phyloP scores from a whole-genome alignment of 2,113 vertebrate genomes.

The Condylura cristata region DNA sequence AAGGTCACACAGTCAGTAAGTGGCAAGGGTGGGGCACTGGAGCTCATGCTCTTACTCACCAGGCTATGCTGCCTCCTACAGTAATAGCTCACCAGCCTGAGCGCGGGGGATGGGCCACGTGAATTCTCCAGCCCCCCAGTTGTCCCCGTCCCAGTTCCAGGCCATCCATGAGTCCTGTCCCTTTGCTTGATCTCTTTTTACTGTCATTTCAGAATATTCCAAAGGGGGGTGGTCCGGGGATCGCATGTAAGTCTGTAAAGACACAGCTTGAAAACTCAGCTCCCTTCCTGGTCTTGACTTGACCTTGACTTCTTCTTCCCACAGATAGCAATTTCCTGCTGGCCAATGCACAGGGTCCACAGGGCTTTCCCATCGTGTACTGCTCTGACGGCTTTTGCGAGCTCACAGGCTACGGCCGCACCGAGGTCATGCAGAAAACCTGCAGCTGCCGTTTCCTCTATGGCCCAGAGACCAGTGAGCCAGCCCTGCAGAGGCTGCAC shows the following conservation, averaged over 20 bases:
- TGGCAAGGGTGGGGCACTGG: not conserved
- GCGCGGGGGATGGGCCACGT: not conserved
- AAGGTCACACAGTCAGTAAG: not conserved
- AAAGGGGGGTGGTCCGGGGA: not conserved
- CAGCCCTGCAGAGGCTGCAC: conserved; percentile 89
- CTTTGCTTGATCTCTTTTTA: not conserved
- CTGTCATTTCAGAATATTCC: conserved; percentile 40
- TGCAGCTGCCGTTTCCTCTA: conserved; percentile 95
- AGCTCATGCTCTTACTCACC: not conserved
- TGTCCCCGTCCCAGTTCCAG: not conserved
- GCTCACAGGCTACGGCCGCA: conserved; percentile 93
- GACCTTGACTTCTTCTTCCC: conserved; percentile 51
- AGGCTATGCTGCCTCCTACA: not conserved
- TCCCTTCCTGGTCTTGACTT: conserved; percentile 10
- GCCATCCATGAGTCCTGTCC: not conserved
- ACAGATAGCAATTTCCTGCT: conserved; percentile 98
- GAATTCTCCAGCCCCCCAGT: not conserved
- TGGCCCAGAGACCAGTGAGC: conserved; percentile 92
- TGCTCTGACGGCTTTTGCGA: conserved; percentile 98
- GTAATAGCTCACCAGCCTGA: not conserved
- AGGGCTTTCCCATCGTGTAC: conserved; percentile 96
- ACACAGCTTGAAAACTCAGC: not conserved
- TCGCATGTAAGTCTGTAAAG: not conserved
- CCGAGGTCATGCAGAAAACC: conserved; percentile 97
- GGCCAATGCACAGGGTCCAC: conserved; percentile 93